These are phyloP conservation scores for Hyposoter dolosus DNA, from an alignment of 2,888 invertebrate genomes.

Conservation along the genomic window DNA sequence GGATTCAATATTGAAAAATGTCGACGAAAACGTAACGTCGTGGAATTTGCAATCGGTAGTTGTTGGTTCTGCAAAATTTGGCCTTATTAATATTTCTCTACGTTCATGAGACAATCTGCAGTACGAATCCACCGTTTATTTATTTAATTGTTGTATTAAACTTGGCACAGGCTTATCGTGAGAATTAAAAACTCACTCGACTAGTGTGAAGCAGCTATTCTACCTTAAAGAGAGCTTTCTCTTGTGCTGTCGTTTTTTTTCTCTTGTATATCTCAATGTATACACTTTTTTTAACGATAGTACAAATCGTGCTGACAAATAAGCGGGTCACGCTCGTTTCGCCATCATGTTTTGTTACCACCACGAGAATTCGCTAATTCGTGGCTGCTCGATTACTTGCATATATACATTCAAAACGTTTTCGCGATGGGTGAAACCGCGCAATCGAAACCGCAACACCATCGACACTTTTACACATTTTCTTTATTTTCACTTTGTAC, in stretches of 20 bases:
- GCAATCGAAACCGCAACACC: conserved; percentile 12
- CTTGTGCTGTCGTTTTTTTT: background rate
- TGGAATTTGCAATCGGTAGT: too few relatives aligned
- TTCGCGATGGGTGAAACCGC: conserved; percentile 27
- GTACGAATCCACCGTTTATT: too few relatives aligned
- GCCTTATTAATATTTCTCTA: too few relatives aligned
- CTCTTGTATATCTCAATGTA: background rate
- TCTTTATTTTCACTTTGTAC: conserved; percentile 35
- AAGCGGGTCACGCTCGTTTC: conserved; percentile 58
- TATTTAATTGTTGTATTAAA: too few relatives aligned
- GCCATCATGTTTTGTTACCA: conserved; percentile 38
- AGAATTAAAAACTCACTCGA: too few relatives aligned
- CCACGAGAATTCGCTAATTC: conserved; percentile 44
- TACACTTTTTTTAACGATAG: conserved; percentile 30
- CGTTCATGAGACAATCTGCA: too few relatives aligned
- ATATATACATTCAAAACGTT: conserved; percentile 24
- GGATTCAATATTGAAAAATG: too few relatives aligned
- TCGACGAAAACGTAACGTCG: too few relatives aligned
- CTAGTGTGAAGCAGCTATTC: background rate
- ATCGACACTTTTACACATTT: conserved; percentile 14
- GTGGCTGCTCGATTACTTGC: conserved; percentile 28
- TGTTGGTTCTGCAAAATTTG: too few relatives aligned
- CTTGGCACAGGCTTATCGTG: too few relatives aligned
- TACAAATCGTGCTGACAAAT: conserved; percentile 47
- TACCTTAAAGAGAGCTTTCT: background rate